Conservation (phyloP, 2,113 vertebrate genomes). For the Bos taurus region DNA sequence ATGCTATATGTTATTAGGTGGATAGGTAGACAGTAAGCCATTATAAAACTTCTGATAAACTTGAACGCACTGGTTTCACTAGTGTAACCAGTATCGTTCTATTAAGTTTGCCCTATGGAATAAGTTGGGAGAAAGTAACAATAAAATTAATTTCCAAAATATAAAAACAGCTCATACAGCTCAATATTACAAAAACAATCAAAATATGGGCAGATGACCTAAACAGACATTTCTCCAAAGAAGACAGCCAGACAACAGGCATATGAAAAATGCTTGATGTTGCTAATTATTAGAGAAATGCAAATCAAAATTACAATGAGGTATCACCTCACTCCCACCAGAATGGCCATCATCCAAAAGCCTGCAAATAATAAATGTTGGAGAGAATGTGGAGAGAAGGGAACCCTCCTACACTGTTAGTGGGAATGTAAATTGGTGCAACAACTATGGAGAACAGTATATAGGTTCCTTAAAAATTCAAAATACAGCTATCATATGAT, state of each 20-base stretch:
- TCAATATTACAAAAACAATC: not conserved
- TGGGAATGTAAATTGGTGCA: not conserved
- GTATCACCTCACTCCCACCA: not conserved
- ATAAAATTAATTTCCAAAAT: not conserved
- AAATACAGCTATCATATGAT: not conserved
- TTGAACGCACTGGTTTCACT: not conserved
- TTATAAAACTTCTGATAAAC: not conserved
- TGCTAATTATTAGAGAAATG: not conserved
- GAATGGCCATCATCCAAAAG: not conserved
- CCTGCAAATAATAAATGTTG: not conserved
- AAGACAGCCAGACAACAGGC: not conserved
- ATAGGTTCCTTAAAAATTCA: not conserved
- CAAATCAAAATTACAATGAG: not conserved
- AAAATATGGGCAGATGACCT: not conserved
- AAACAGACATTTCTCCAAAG: not conserved
- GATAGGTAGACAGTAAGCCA: not conserved
- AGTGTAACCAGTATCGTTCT: not conserved
- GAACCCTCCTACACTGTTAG: not conserved
- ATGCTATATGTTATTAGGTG: not conserved
- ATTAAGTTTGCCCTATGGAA: not conserved
- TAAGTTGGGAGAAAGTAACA: not conserved
- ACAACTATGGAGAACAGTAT: not conserved
- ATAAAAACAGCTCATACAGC: not conserved
- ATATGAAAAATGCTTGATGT: not conserved
- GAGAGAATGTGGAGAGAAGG: not conserved